A percentile compares a stretch with the other conserved stretches of the same genome.
Conservation (phyloP, 53 echinoderm and acorn worm genomes). For the Holothuria scabra region DNA sequence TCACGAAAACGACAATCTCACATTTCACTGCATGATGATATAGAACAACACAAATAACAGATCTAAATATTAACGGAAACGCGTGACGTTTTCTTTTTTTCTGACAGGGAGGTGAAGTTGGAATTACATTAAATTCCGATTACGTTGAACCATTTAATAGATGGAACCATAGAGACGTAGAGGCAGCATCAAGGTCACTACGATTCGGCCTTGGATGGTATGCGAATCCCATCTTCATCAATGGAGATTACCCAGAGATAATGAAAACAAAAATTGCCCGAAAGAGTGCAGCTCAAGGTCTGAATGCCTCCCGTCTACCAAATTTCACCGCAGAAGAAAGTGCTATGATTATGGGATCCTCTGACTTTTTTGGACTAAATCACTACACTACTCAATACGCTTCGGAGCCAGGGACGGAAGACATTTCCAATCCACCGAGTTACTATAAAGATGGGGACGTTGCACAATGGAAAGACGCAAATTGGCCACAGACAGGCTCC, state of each 20-base stretch:
- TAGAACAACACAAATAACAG: not conserved
- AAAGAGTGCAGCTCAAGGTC: conserved; percentile 78
- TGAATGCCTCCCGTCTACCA: conserved; percentile 73
- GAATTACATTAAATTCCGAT: conserved; percentile 81
- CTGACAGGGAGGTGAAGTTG: conserved; percentile 70
- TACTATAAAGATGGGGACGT: conserved; percentile 84
- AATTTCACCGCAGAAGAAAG: conserved; percentile 77
- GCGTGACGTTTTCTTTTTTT: not conserved
- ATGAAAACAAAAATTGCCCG: conserved; percentile 83
- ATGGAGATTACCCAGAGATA: conserved; percentile 86
- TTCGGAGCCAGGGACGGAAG: conserved; percentile 45
- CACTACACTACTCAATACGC: conserved; percentile 76
- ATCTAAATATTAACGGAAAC: not conserved
- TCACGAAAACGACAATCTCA: too few species aligned
- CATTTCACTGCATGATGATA: too few species aligned
- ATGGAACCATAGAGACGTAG: conserved; percentile 52
- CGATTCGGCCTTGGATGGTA: conserved; percentile 82
- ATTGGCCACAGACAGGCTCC: conserved; percentile 80
- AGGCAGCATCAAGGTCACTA: conserved; percentile 67
- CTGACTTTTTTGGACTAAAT: conserved; percentile 92
- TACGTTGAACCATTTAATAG: conserved; percentile 72
- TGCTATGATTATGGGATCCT: conserved; percentile 60
- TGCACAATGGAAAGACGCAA: conserved; percentile 58
- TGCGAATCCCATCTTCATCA: conserved; percentile 80
- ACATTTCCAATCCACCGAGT: conserved; percentile 53